A percentile compares a stretch with the other conserved stretches of the same genome.
phyloP scores from a whole-genome alignment of 2,888 invertebrate species.

The Amorpha juglandis region DNA sequence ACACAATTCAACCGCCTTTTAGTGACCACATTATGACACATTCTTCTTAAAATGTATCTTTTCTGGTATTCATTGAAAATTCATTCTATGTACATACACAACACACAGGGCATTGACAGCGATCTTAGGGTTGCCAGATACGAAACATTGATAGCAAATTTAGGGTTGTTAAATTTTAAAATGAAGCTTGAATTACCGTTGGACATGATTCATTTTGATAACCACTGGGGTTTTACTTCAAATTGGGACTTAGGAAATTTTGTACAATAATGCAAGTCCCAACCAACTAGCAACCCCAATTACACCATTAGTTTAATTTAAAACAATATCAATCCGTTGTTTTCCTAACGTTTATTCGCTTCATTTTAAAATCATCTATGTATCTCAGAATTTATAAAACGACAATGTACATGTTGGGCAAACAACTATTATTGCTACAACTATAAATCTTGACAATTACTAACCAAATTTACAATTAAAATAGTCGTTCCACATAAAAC shows the following conservation, averaged over 20 bases:
- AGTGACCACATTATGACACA: too few species aligned
- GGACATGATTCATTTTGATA: too few species aligned
- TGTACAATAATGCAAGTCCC: too few species aligned
- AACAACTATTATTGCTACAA: conserved; percentile 4
- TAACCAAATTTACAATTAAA: conserved; percentile 17
- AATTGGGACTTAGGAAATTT: too few species aligned
- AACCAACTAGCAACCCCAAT: neutral
- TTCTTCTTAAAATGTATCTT: too few species aligned
- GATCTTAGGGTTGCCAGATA: conserved; percentile 10
- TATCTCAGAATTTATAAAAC: conserved; percentile 15
- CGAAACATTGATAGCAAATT: neutral
- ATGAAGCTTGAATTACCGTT: too few species aligned
- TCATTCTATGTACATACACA: neutral
- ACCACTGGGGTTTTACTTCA: too few species aligned
- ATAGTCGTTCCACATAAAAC: conserved; percentile 1
- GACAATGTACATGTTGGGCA: conserved; percentile 8
- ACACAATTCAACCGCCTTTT: too few species aligned
- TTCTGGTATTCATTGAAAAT: neutral
- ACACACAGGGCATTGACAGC: neutral
- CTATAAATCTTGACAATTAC: neutral
- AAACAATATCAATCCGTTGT: neutral
- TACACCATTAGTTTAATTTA: neutral
- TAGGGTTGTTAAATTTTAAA: neutral
- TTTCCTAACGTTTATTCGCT: conserved; percentile 17
- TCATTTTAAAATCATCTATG: conserved; percentile 1